Base-by-base conservation (phyloP, 2,113 vertebrate genomes). In the Fulmarus glacialis region DNA sequence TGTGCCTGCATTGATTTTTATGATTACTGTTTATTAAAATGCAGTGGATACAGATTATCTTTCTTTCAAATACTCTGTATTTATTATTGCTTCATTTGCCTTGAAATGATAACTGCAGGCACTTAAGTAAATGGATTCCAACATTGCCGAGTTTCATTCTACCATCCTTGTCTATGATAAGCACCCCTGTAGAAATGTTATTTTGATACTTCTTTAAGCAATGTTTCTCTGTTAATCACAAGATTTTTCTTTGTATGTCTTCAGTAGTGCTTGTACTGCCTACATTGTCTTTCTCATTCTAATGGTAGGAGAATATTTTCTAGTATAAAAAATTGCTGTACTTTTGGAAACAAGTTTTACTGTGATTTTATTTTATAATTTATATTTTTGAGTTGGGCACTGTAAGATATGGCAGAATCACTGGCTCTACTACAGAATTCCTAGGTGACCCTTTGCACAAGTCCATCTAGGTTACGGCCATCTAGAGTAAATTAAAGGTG, bases 11-110 rank as follows among this genome's bases (percentile, higher is more conserved):
- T 89, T 96, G 96, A 96, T 97, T 96, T 95, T 97, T 92, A 55
- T 89, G 91, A 92, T 96, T 96, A 96, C 81, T 56, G 67, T 94
- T 97, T 97, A 97, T 96, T 96, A 97, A 96, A 96, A 97, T 89
- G 60, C 2, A 0, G 82, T 95, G 80, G 75, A 66, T 95, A 91
- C 58, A 95, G 94, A 96, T 96, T 94, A 95, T 97, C 90, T 95
- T 95, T 90, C 95, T 98, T 98, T 97, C 87, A 96, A 93, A 92
- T 96, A n/a, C 47, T 93, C 94, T 90, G 89, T 96, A 95, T 97
- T 96, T 94, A 92, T 98, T 96, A 90, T 93, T 98, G 91, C 67
- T 95, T 89, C 29, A 92, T 94, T 96, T 97, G 67, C 88, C 94
- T 97, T 92, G 87, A 91, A 95, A 97, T 82, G 77, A 91, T 96